These are phyloP conservation scores for Apodemia zela DNA, from an alignment of 2,888 invertebrate species.

Conservation along the genomic window DNA sequence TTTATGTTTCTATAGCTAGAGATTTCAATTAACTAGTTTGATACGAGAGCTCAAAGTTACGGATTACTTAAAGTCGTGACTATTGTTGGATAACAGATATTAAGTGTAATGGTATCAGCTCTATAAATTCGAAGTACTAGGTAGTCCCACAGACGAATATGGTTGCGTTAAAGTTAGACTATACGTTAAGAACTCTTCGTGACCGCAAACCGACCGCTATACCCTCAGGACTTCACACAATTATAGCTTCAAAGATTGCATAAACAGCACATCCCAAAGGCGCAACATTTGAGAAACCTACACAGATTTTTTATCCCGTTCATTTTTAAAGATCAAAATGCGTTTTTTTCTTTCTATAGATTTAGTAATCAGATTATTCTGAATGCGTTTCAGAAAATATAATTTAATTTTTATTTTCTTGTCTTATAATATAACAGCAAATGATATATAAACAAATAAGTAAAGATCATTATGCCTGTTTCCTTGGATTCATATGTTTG, in stretches of 20 bases:
- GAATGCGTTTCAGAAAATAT: no score
- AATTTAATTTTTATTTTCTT: no score
- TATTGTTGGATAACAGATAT: conserved; percentile 13
- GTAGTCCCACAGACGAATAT: conserved; percentile 57
- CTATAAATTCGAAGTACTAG: conserved; percentile 13
- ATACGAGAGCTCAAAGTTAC: conserved; percentile 7
- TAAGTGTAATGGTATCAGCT: conserved; percentile 13
- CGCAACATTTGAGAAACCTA: not conserved
- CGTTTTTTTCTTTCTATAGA: not conserved
- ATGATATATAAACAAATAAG: not conserved
- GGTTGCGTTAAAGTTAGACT: conserved; percentile 68
- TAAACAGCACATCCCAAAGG: conserved; percentile 20
- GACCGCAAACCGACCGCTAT: conserved; percentile 61
- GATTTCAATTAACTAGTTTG: conserved; percentile 5
- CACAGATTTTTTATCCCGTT: not conserved
- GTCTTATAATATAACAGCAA: no score
- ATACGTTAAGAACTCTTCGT: conserved; percentile 72
- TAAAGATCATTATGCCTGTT: not conserved
- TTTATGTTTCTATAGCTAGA: not conserved
- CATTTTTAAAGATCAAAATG: no score
- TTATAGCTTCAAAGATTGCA: conserved; percentile 52
- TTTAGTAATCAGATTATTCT: not conserved
- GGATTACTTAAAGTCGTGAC: conserved; percentile 16
- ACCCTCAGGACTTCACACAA: conserved; percentile 59
- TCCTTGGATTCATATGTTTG: no score